phyloP scores from a whole-genome alignment of 2,888 invertebrate species.

The Paralinhomoeus sp. region DNA sequence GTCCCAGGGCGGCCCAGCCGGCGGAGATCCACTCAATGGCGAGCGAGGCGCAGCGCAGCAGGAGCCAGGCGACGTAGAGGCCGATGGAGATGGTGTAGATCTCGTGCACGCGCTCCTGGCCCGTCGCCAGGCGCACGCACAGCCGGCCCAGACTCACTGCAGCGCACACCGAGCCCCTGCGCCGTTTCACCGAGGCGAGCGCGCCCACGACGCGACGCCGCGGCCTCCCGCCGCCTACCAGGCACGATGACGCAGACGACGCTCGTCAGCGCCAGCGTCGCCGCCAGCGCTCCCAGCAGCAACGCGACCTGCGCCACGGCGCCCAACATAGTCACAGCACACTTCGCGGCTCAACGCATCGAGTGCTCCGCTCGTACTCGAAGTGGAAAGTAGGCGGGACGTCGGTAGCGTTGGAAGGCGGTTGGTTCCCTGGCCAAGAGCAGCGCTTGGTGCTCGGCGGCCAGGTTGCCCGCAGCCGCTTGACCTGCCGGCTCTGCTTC shows the following conservation, averaged over 20 bases:
- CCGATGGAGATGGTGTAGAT: conserved; percentile 83
- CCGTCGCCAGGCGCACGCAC: conserved; percentile 2
- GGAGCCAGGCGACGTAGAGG: conserved; percentile 77
- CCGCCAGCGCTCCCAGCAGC: conserved; percentile 51
- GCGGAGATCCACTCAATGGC: conserved; percentile 67
- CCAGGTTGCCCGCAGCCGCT: conserved; percentile 30
- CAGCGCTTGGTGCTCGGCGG: conserved; percentile 67
- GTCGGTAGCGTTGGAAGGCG: conserved; percentile 68
- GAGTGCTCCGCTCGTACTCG: conserved; percentile 23
- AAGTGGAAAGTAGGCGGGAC: conserved; percentile 53
- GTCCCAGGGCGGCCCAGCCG: conserved; percentile 43
- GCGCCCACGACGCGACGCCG: background rate
- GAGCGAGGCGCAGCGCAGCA: conserved; percentile 55
- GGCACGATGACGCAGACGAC: conserved; percentile 64
- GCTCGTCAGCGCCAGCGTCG: conserved; percentile 60
- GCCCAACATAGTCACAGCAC: too few relatives aligned
- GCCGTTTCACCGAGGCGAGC: too few relatives aligned
- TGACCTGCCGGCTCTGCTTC: background rate
- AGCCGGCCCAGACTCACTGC: conserved; percentile 1
- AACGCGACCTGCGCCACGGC: conserved; percentile 25
- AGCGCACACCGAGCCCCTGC: too few relatives aligned
- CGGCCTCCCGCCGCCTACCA: too few relatives aligned
- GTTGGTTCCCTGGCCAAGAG: conserved; percentile 46
- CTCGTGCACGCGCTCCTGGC: conserved; percentile 52
- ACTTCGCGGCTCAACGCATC: background rate